phyloP scores from a whole-genome alignment of 2,797 vertebrate genomes.

The Craterocephalus amniculus region DNA sequence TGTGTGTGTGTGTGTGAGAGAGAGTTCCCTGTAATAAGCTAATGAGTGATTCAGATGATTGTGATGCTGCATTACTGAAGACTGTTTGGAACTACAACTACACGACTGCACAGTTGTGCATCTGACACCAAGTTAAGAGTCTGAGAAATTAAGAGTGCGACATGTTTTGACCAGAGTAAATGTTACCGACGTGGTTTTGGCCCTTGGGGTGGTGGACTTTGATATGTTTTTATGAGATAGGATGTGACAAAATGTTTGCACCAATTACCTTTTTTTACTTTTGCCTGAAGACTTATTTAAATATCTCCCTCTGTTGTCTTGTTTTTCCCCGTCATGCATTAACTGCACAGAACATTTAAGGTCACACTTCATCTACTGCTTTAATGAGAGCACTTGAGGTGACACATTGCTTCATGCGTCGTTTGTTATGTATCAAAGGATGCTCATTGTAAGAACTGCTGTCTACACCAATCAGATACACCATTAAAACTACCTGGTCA shows the following conservation, averaged over 20 bases:
- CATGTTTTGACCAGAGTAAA: constrained; percentile 44
- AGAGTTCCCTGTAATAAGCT: constrained; percentile 37
- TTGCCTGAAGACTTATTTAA: constrained; percentile 42
- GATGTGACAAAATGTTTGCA: constrained; percentile 38
- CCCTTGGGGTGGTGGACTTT: constrained; percentile 36
- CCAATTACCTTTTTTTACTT: neutral
- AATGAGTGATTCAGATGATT: constrained; percentile 46
- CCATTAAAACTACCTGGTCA: neutral
- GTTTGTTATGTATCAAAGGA: constrained; percentile 1
- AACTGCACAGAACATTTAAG: constrained; percentile 28
- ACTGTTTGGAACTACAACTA: constrained; percentile 17
- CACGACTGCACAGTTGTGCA: constrained; percentile 1
- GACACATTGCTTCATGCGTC: constrained; percentile 6
- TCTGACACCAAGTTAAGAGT: constrained; percentile 6
- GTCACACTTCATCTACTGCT: constrained; percentile 27
- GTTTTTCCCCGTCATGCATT: neutral
- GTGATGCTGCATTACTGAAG: constrained; percentile 45
- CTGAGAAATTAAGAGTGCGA: constrained; percentile 14
- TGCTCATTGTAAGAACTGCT: neutral
- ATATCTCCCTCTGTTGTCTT: constrained; percentile 30
- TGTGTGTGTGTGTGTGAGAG: no score
- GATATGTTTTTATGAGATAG: constrained; percentile 41
- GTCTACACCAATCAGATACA: neutral
- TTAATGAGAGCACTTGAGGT: constrained; percentile 23
- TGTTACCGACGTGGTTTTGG: constrained; percentile 26